A percentile compares a stretch with the other conserved stretches of the same genome.
Conservation (phyloP, 2,888 invertebrate genomes). For the Myathropa florea region DNA sequence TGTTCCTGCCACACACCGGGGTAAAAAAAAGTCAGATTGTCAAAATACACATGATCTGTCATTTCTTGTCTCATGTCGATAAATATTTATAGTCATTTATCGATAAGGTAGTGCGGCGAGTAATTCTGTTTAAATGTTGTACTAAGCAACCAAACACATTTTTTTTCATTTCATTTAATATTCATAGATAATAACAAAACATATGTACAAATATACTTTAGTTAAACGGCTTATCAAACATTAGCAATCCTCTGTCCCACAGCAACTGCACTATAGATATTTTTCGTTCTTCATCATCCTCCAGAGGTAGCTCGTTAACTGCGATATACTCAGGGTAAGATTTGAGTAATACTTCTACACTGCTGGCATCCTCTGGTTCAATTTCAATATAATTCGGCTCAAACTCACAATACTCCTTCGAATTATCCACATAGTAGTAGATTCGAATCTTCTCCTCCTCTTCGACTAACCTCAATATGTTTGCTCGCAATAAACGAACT, state of each 20-base stretch:
- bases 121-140: no score
- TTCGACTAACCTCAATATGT: constrained; percentile 84
- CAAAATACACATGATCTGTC: not conserved
- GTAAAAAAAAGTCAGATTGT: no score
- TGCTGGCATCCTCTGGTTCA: constrained; percentile 85
- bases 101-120: not conserved
- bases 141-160: not conserved
- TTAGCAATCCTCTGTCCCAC: constrained; percentile 91
- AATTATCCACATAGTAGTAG: constrained; percentile 93
- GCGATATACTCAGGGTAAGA: constrained; percentile 89
- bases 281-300: constrained; percentile 84
- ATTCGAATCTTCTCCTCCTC: constrained; percentile 85
- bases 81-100: not conserved
- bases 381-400: constrained; percentile 90
- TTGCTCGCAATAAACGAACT: constrained; percentile 83
- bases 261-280: constrained; percentile 86
- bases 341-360: constrained; percentile 86
- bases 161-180: constrained; percentile 1
- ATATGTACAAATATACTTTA: constrained; percentile 8
- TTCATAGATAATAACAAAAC: not conserved
- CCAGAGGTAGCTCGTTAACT: constrained; percentile 87
- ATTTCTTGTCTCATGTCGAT: not conserved
- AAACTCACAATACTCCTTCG: constrained; percentile 90
- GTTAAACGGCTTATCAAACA: constrained; percentile 82
- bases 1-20: no score